Percentiles rank a stretch among this genome's conserved stretches.
phyloP scores from a whole-genome alignment of 2,113 vertebrate species.

The Rhinichthys klamathensis region DNA sequence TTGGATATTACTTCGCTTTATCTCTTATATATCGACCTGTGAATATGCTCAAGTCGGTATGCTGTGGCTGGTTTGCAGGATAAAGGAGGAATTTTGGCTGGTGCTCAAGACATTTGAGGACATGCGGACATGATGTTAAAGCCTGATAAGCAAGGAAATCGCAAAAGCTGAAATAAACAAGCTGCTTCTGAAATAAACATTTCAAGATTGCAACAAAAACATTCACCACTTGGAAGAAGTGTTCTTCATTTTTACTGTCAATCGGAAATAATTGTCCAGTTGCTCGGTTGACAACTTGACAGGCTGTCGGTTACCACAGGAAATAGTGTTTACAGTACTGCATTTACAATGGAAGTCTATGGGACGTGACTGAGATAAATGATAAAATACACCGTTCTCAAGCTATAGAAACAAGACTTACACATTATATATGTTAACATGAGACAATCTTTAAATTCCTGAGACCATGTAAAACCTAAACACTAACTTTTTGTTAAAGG shows the following conservation, averaged over 20 bases:
- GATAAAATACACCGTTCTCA: no score
- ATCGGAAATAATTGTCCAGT: not conserved
- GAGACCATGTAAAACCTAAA: no score
- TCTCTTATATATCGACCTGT: not conserved
- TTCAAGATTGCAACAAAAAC: not conserved
- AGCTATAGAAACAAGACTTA: no score
- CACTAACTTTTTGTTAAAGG: not conserved
- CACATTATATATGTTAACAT: no score
- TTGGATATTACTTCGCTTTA: not conserved
- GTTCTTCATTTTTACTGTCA: not conserved
- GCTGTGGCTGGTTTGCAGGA: not conserved
- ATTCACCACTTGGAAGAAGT: not conserved
- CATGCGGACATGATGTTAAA: not conserved
- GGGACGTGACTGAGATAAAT: not conserved
- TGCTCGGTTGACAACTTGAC: not conserved
- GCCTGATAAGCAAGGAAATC: conserved; percentile 1
- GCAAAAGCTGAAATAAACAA: not conserved
- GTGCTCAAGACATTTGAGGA: conserved; percentile 3
- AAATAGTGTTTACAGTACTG: no score
- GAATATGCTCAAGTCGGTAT: not conserved
- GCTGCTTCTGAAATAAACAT: not conserved
- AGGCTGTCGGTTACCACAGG: not conserved
- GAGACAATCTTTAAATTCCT: no score
- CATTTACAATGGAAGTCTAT: no score
- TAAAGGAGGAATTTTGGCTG: not conserved